These are phyloP conservation scores for Rhorus exstirpatorius DNA, from an alignment of 2,888 invertebrate species.

Conservation along the genomic window DNA sequence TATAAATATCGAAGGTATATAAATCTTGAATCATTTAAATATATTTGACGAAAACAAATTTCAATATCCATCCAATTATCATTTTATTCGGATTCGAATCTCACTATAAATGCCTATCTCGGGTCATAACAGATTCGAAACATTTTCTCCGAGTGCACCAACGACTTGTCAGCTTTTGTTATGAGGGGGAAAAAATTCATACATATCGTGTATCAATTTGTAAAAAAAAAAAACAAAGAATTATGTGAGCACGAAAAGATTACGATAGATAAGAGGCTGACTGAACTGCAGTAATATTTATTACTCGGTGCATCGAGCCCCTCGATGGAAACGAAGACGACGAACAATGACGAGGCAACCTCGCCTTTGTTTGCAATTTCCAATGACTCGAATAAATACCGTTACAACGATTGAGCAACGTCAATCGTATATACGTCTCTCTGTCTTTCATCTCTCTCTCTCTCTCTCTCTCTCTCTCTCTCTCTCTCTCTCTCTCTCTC, in stretches of 20 bases:
- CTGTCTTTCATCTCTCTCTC: slow-evolving; percentile 32
- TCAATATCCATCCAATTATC: no score
- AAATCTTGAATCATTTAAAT: no score
- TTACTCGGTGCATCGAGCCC: slow-evolving; percentile 12
- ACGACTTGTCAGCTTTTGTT: no score
- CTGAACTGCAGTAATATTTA: slow-evolving; percentile 21
- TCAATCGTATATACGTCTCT: slow-evolving; percentile 61
- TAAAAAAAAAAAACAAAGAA: neutral
- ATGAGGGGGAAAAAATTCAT: no score
- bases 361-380: slow-evolving; percentile 70
- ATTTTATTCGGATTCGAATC: no score
- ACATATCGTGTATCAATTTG: neutral
- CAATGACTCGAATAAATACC: slow-evolving; percentile 73
- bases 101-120: no score
- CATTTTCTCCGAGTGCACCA: neutral
- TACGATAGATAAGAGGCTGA: slow-evolving; percentile 45
- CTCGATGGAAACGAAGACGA: slow-evolving; percentile 36
- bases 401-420: slow-evolving; percentile 64
- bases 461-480: slow-evolving; percentile 8
- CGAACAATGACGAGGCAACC: slow-evolving; percentile 30
- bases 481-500: neutral
- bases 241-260: slow-evolving; percentile 20
- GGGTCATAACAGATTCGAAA: no score
- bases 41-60: no score
- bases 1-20: no score